A percentile compares a stretch with the other conserved stretches of the same genome.
Evolutionary conservation across 2,113 vertebrate genomes (phyloP).

Genomic region (Eleginops maclovinus): DNA sequence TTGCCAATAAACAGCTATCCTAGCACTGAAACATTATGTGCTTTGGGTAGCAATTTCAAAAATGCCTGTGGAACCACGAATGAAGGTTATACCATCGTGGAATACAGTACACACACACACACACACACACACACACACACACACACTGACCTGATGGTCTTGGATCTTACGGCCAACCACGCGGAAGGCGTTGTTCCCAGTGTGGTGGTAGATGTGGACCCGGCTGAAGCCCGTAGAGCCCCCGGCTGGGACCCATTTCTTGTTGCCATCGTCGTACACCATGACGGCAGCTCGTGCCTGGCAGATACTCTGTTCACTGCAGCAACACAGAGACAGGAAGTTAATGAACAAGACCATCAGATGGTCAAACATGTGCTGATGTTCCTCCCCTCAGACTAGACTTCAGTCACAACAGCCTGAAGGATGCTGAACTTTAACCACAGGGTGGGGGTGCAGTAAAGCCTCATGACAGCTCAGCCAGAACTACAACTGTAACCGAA

Average conservation of each 20-base stretch:
- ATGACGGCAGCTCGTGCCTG: conserved; percentile 98
- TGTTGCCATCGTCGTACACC: conserved; percentile 99
- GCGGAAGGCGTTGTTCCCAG: conserved; percentile 98
- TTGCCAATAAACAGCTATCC: too few species aligned
- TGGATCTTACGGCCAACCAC: conserved; percentile 99
- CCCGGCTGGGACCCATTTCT: conserved; percentile 98
- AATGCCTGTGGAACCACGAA: too few species aligned
- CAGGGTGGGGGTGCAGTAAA: not conserved
- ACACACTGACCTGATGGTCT: conserved; percentile 93
- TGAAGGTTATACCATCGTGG: too few species aligned
- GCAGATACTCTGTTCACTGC: conserved; percentile 99
- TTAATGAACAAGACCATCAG: not conserved
- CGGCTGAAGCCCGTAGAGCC: conserved; percentile 98
- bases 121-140: too few species aligned
- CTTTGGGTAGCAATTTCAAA: too few species aligned
- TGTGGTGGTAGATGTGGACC: conserved; percentile 99
- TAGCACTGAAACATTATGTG: too few species aligned
- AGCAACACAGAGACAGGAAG: conserved; percentile 12
- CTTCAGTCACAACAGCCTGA: not conserved
- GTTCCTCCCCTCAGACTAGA: not conserved
- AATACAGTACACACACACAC: not conserved
- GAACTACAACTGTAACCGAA: not conserved
- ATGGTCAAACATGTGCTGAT: not conserved
- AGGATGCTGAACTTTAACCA: not conserved
- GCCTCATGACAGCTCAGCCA: not conserved